Conservation (phyloP, 2,888 invertebrate species). For the Drosophila emarginata region DNA sequence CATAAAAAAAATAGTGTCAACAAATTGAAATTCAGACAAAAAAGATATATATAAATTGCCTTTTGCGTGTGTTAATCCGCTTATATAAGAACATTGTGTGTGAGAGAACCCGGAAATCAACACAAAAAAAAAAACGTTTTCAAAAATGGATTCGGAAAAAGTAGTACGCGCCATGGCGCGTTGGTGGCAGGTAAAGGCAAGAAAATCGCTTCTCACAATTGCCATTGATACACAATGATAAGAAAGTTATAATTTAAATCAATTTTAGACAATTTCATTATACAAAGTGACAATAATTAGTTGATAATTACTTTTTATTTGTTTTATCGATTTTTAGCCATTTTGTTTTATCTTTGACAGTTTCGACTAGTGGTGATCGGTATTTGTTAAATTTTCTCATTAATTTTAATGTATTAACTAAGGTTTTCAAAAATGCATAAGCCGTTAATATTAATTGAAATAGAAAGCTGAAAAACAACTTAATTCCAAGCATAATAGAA, state of each 20-base stretch:
- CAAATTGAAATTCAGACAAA: conserved; percentile 2
- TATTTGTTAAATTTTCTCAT: not conserved
- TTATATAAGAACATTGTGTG: conserved; percentile 66
- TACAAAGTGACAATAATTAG: too few species aligned
- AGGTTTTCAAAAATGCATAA: not conserved
- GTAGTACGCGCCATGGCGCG: conserved; percentile 82
- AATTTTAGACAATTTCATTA: not conserved
- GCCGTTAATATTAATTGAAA: not conserved
- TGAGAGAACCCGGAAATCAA: conserved; percentile 30
- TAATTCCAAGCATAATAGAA: not conserved
- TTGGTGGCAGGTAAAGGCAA: conserved; percentile 82
- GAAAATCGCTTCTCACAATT: not conserved
- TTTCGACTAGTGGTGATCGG: not conserved
- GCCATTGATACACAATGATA: not conserved
- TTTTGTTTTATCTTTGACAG: not conserved
- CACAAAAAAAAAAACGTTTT: conserved; percentile 6
- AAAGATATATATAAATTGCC: conserved; percentile 31
- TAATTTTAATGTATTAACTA: not conserved
- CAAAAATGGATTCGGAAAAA: conserved; percentile 81
- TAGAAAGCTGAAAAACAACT: not conserved
- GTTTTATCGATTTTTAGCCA: not conserved
- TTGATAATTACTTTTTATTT: not conserved
- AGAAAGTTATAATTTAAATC: too few species aligned
- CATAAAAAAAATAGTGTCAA: conserved; percentile 27
- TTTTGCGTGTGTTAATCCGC: conserved; percentile 31